phyloP scores from a whole-genome alignment of 2,797 vertebrate species.

The Graptemys geographica region DNA sequence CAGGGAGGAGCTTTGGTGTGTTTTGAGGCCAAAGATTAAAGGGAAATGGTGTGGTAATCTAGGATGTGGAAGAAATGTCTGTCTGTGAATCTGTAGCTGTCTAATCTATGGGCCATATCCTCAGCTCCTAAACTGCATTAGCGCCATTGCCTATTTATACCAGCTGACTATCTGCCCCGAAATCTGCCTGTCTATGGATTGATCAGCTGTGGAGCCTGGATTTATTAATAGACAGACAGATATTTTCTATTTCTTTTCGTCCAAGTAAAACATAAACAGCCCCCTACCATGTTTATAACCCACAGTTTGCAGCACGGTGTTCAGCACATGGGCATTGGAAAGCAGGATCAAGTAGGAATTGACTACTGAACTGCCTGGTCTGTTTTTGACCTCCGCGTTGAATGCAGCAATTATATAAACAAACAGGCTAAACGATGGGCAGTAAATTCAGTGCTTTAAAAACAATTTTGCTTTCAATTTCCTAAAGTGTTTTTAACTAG shows the following conservation, averaged over 20 bases:
- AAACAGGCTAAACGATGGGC: background rate
- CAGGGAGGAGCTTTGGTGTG: accelerated
- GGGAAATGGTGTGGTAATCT: background rate
- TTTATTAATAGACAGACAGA: background rate
- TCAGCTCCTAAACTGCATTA: background rate
- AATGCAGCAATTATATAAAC: background rate
- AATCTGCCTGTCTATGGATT: background rate
- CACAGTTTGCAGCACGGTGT: accelerated
- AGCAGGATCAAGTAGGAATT: accelerated
- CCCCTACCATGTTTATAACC: background rate
- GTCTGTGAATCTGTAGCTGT: accelerated
- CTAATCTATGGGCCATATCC: background rate
- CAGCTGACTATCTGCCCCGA: background rate
- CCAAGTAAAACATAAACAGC: background rate
- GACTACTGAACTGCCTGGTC: background rate
- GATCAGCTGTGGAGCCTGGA: background rate
- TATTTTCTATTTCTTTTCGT: accelerated
- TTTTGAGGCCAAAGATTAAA: background rate
- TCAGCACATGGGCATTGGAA: background rate
- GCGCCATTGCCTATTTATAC: background rate
- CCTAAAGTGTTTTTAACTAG: accelerated
- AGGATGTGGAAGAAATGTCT: background rate
- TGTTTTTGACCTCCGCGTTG: background rate
- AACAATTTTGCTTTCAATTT: background rate
- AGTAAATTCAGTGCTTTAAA: background rate